Percentiles rank a stretch among this genome's conserved stretches.
These are phyloP conservation scores for Strigops habroptila DNA, from an alignment of 2,113 vertebrate genomes.

Conservation along the genomic window DNA sequence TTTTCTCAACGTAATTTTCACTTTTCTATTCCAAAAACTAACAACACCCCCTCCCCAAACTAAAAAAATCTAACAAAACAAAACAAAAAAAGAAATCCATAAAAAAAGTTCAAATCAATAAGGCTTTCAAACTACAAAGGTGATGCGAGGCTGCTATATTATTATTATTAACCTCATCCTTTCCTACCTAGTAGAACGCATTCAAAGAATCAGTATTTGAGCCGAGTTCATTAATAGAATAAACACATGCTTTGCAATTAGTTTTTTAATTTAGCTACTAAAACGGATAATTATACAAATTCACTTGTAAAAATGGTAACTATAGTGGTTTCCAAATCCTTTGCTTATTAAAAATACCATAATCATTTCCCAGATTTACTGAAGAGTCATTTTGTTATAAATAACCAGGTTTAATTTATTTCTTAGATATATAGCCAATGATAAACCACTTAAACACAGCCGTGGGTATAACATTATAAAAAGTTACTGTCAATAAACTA, in stretches of 20 bases:
- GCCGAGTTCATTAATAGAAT: background rate
- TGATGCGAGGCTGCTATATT: background rate
- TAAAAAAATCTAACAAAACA: background rate
- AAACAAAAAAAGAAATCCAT: background rate
- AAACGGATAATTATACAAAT: slow-evolving; percentile 21
- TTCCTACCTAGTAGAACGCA: background rate
- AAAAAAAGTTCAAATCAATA: background rate
- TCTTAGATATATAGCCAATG: background rate
- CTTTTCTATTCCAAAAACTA: background rate
- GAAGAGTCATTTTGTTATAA: background rate
- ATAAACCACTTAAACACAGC: background rate
- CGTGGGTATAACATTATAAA: background rate
- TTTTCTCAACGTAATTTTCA: background rate
- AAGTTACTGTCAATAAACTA: slow-evolving; percentile 1
- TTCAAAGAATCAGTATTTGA: background rate
- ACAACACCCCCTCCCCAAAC: background rate
- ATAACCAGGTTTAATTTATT: slow-evolving; percentile 12
- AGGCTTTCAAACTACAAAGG: background rate
- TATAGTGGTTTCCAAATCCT: background rate
- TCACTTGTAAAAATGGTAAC: background rate
- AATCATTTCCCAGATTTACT: background rate
- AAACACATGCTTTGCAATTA: background rate
- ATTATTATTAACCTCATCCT: background rate
- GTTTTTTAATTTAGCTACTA: background rate
- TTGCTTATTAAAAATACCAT: background rate